These are phyloP conservation scores for Macropis europaea DNA, from an alignment of 2,888 invertebrate genomes.

Conservation along the genomic window DNA sequence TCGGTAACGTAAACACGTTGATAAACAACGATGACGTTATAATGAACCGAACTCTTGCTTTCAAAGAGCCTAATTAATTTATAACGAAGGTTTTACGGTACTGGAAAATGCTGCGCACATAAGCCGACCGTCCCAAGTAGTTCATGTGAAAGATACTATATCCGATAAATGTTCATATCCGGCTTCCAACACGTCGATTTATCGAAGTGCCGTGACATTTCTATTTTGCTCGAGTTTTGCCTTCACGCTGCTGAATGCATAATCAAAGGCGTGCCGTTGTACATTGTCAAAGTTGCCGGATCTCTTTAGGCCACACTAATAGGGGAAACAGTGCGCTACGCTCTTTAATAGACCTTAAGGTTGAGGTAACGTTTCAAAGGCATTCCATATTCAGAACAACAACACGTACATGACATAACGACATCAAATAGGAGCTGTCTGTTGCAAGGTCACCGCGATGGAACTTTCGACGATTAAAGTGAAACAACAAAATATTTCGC, in stretches of 20 bases:
- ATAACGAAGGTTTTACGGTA: too few species aligned
- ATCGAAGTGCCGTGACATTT: constrained; percentile 24
- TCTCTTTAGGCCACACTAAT: not conserved
- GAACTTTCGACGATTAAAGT: too few species aligned
- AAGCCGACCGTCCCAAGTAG: not conserved
- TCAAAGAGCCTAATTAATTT: too few species aligned
- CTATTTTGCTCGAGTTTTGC: constrained; percentile 12
- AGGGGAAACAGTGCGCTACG: not conserved
- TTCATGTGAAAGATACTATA: not conserved
- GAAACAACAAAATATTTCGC: too few species aligned
- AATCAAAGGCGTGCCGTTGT: not conserved
- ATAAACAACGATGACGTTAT: too few species aligned
- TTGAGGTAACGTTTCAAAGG: not conserved
- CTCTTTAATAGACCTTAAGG: constrained; percentile 9
- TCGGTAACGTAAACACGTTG: too few species aligned
- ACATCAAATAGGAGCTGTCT: too few species aligned
- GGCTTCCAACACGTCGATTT: constrained; percentile 17
- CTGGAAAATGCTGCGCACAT: not conserved
- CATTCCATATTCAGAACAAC: not conserved
- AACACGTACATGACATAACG: not conserved
- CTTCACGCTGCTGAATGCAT: constrained; percentile 1
- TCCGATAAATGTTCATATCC: constrained; percentile 10
- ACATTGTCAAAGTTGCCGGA: constrained; percentile 1
- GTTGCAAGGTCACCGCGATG: too few species aligned
- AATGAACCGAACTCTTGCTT: too few species aligned